These are phyloP conservation scores for Crematogaster levior DNA, from an alignment of 2,888 invertebrate species.

Conservation along the genomic window DNA sequence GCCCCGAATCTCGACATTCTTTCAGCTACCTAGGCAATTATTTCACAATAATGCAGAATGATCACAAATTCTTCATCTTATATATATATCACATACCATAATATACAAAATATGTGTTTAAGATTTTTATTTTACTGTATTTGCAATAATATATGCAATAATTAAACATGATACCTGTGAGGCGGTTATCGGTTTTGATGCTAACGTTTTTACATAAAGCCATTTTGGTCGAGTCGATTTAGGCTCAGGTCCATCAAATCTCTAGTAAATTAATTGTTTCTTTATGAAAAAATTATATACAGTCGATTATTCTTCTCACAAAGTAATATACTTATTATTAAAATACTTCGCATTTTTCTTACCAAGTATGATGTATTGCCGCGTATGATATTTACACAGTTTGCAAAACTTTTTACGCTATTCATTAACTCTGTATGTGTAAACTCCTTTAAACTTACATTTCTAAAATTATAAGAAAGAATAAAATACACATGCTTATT, in stretches of 20 bases:
- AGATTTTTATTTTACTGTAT: neutral
- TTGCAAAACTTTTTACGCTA: constrained; percentile 86
- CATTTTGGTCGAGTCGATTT: constrained; percentile 86
- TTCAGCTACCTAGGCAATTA: constrained; percentile 86
- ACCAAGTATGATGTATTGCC: constrained; percentile 88
- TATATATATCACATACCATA: neutral
- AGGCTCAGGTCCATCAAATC: constrained; percentile 87
- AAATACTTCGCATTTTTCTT: constrained; percentile 76
- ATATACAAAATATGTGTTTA: neutral
- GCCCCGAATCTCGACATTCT: constrained; percentile 88
- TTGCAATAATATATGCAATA: neutral
- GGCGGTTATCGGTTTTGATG: constrained; percentile 50
- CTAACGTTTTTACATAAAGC: constrained; percentile 85
- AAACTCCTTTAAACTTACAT: constrained; percentile 59
- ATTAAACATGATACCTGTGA: constrained; percentile 50
- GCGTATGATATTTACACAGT: constrained; percentile 88
- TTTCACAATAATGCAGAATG: constrained; percentile 27
- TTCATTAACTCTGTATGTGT: constrained; percentile 87
- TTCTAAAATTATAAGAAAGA: constrained; percentile 63
- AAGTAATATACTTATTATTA: neutral
- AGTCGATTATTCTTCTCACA: neutral
- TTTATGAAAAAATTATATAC: neutral
- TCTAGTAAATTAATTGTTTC: constrained; percentile 81
- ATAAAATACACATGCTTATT: neutral
- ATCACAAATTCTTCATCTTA: constrained; percentile 33